Evolutionary conservation across 1,140 invertebrate species (phyloP), one percentile per base, ranked within the genome.

Genomic region (Maconellicoccus hirsutus): DNA sequence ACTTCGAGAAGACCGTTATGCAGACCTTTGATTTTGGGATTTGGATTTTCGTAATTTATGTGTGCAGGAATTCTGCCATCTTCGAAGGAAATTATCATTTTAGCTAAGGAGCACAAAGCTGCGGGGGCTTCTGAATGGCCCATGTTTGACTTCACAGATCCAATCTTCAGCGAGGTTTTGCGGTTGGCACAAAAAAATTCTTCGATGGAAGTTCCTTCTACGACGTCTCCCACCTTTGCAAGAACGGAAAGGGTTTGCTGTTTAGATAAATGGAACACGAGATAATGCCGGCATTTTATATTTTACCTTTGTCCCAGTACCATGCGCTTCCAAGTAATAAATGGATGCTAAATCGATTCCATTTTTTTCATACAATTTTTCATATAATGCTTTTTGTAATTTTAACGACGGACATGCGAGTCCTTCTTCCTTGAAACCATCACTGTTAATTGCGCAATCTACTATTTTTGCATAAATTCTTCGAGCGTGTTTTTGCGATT

Each of bases 1-100:
- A 86, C 84, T 82, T 92, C 86, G 0, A 98, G 83, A 27, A 88
- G 81, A 0, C 96, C 96, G 77, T 96, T 91, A 38, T 78, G 78
- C 8, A 98, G 80, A 1, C 89, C 92, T 3, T 91, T 88, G 0
- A 73, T 29, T 63, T 70, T 71, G 59, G 69, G 12, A 70, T 73
- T 59, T 22, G 73, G 70, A 26, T 21, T n/a, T 1, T 59, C 22
- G 16, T 59, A 73, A 78, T 89, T 84, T 19, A 90, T 79, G 78
- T 88, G 89, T 12, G 84, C 81, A 29, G 87, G 86, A 73, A 90
- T 84, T 0, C 78, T 74, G 63, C 81, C 80, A 26, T 79, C 77
- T 76, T 88, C 83, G 80, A 88, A 86, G 14, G 84, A 79, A 63
- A 87, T 69, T 8, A 74, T 61, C 1, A 73, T 82, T 78, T 88